These are phyloP conservation scores for Sceloporus tristichus DNA, from an alignment of 2,113 vertebrate genomes.

Conservation along the genomic window DNA sequence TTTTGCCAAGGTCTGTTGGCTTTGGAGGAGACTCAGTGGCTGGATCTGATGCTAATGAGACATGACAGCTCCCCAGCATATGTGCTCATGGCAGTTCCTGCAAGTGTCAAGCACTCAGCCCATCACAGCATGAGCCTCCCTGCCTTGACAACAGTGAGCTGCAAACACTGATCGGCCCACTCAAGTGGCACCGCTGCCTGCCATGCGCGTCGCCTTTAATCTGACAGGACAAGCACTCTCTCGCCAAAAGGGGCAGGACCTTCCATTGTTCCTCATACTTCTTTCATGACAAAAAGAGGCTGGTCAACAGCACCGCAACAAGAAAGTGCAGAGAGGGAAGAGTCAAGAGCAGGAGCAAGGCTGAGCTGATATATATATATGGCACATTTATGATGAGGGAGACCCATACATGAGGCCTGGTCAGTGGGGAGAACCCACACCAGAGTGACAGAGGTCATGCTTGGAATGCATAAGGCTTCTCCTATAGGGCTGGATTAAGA, in stretches of 20 bases:
- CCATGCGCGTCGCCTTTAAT: constrained; percentile 39
- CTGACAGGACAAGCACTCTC: constrained; percentile 18
- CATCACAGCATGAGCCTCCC: background rate
- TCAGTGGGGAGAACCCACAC: background rate
- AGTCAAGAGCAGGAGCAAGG: too few species aligned
- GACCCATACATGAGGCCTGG: background rate
- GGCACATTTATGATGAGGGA: background rate
- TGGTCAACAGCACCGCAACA: background rate
- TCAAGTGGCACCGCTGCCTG: constrained; percentile 25
- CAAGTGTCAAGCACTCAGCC: constrained; percentile 45
- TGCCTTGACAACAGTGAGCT: constrained; percentile 27
- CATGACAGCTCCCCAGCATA: constrained; percentile 44
- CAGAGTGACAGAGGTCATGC: background rate
- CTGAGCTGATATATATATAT: background rate
- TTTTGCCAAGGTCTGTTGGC: constrained; percentile 20
- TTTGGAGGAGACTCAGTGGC: background rate
- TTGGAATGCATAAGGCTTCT: background rate
- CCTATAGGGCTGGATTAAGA: background rate
- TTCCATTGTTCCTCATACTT: constrained; percentile 50
- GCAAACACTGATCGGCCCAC: constrained; percentile 10
- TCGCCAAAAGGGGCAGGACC: constrained; percentile 30
- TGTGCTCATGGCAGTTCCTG: background rate
- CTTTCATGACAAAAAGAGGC: constrained; percentile 28
- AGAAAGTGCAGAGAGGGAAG: background rate
- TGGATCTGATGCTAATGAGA: constrained; percentile 47